Evolutionary conservation across 2,797 vertebrate species (phyloP), one percentile per base, ranked within the genome.

Genomic region (Thripadectes ignobilis): DNA sequence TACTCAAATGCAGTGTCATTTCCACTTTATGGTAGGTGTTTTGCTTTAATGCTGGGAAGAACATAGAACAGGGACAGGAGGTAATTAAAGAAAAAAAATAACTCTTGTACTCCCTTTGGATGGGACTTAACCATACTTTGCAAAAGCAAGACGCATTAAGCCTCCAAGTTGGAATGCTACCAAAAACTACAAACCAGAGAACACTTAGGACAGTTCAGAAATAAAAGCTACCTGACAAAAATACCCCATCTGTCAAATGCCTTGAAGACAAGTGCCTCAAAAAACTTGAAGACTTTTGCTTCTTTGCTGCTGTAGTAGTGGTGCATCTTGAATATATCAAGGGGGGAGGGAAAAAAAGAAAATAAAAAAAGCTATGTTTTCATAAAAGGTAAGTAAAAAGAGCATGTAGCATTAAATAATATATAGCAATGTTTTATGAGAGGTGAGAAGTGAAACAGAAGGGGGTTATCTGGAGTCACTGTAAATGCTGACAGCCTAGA

Each of bases 341-440:
- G 38, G 49, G 2, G 1, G 13, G 21, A 34, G 30, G 6, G 4
- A 3, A 14, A 6, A 1, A 3, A n/a, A 45, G 32, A 1, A 2
- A n/a, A 45, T 21, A 36, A 6, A 48, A 82, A 76, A 66, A 12
- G 4, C n/a, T 48, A 3, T 62, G 7, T 73, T 85, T 82, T 83
- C 26, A 38, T 74, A 14, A 32, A 61, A 67, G 22, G 10, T 43
- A 59, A 74, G 19, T 80, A 16, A 55, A 79, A 88, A 34, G 30
- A 80, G 10, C 38, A n/a, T 24, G 8, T 20, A 67, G 24, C 29
- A 18, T 67, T 69, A n/a, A 46, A 51, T 20, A 66, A 13, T n/a
- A 36, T 17, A 32, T 27, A 66, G 21, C 55, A 73, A 20, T 58
- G 41, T 43, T 91, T 69, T 67, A 12, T 71, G 51, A 67, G 29